Base-by-base conservation (phyloP, 2,113 vertebrate genomes). In the Colinus virginianus region DNA sequence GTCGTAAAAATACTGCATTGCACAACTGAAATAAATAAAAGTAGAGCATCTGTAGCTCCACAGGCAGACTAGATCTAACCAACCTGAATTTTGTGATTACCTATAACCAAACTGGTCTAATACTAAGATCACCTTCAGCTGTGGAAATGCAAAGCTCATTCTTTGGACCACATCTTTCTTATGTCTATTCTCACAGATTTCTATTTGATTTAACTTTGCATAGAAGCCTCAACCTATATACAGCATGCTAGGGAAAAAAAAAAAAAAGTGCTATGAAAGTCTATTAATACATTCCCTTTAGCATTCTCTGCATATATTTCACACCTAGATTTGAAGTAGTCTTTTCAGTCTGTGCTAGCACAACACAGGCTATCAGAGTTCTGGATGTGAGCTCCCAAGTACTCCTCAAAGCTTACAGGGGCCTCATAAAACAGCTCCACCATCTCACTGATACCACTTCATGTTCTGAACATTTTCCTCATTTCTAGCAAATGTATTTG, bases 221-320 rank as follows among this genome's bases (percentile, higher is more conserved):
- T 67, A 84, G 93, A 88, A 95, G 55, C 49, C 42, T 84, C 69
- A 92, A 49, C 38, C 62, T 81, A 67, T 59, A 75, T 81, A 90
- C 93, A 88, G 28, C 12, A 66, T 8, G 15, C 64, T 25, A 69
- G 22, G n/a, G 23, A 59, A 61, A 36, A 36, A 61, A 25, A 61
- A 40, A 69, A 38, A 45, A 90, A 74, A 91, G 78, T 19, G 7
- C 59, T 74, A 56, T 74, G 55, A 13, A 86, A 62, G 23, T 62
- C 78, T 91, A 45, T 80, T 66, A 83, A 83, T 92, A 70, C 36
- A 62, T 53, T 79, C 62, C 21, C 2, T 10, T 91, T 72, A 91
- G 48, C 48, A 20, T 90, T 77, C 55, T 85, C 72, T 74, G 83
- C 83, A 28, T 83, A 3, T 70, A 91, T 93, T 70, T 93, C 83